A percentile compares a stretch with the other conserved stretches of the same genome.
phyloP scores from a whole-genome alignment of 2,888 invertebrate species.

The Corythucha ciliata region DNA sequence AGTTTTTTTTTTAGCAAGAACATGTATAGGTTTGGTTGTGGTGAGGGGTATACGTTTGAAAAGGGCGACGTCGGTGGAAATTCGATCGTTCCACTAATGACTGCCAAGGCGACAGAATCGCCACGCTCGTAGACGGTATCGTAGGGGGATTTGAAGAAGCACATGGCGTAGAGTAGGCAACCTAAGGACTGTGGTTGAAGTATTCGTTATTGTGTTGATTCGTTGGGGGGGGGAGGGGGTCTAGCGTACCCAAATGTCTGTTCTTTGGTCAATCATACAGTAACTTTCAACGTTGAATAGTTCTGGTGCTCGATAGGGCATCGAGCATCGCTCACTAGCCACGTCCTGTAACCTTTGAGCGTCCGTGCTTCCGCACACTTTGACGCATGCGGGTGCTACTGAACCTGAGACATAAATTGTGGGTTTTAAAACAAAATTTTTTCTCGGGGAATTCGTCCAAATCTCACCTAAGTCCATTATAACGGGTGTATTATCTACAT shows the following conservation, averaged over 20 bases:
- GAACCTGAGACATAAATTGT: too few relatives aligned
- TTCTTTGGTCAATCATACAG: slow-evolving; percentile 68
- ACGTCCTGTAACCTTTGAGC: slow-evolving; percentile 65
- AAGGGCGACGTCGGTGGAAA: slow-evolving; percentile 49
- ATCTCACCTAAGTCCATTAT: slow-evolving; percentile 68
- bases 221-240: neutral
- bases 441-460: too few relatives aligned
- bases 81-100: slow-evolving; percentile 61
- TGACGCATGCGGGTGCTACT: slow-evolving; percentile 54
- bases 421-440: too few relatives aligned
- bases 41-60: slow-evolving; percentile 30
- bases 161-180: slow-evolving; percentile 74
- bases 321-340: slow-evolving; percentile 75
- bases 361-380: slow-evolving; percentile 56
- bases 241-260: slow-evolving; percentile 69
- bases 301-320: slow-evolving; percentile 82
- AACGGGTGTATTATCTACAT: slow-evolving; percentile 59
- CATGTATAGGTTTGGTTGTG: too few relatives aligned
- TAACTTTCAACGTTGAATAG: slow-evolving; percentile 75
- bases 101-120: slow-evolving; percentile 77
- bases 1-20: slow-evolving; percentile 20
- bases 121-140: slow-evolving; percentile 75
- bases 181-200: slow-evolving; percentile 72
- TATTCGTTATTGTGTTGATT: slow-evolving; percentile 11
- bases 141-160: slow-evolving; percentile 76